These are phyloP conservation scores for Luscinia luscinia DNA, from an alignment of 2,797 vertebrate species.

Conservation along the genomic window DNA sequence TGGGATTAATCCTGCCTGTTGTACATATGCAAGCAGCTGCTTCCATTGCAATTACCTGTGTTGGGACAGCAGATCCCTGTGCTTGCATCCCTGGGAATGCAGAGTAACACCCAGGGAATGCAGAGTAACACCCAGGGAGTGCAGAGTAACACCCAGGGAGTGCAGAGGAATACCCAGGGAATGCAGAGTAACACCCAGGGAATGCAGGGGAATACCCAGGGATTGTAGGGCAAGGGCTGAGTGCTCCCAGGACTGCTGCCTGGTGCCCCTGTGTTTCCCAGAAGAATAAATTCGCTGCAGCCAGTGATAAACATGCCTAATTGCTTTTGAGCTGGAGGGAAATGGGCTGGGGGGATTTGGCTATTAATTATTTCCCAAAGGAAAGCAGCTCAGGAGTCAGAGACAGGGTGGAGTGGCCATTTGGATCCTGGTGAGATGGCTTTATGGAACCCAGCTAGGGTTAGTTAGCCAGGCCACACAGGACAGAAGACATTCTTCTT, in stretches of 20 bases:
- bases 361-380: background rate
- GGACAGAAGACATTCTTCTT: background rate
- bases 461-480: background rate
- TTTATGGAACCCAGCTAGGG: background rate
- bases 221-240: background rate
- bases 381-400: background rate
- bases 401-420: background rate
- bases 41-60: background rate
- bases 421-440: background rate
- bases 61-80: background rate
- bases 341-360: background rate
- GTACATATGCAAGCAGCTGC: background rate
- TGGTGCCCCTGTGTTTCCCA: background rate
- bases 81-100: background rate
- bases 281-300: background rate
- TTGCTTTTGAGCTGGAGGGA: constrained; percentile 15
- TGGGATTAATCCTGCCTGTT: constrained; percentile 3
- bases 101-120: too few relatives aligned
- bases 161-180: too few relatives aligned
- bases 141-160: too few relatives aligned
- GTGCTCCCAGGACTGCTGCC: background rate
- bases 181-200: too few relatives aligned
- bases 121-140: too few relatives aligned
- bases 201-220: too few relatives aligned
- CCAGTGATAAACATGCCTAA: constrained; percentile 3